Base-by-base conservation (phyloP, 2,888 invertebrate genomes). In the Sclerodermus sp. region DNA sequence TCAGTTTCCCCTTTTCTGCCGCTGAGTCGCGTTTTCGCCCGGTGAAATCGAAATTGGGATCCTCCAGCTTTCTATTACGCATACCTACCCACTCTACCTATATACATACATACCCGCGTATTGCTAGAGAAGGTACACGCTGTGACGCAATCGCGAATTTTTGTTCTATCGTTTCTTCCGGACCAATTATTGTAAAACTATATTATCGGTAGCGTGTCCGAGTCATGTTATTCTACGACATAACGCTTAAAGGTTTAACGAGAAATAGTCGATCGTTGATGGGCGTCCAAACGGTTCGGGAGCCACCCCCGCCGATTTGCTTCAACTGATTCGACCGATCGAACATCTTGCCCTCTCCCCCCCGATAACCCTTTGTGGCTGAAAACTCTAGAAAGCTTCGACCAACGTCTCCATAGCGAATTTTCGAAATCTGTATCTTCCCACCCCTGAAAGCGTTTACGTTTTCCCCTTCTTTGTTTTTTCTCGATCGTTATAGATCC, bases 121-220 rank as follows among this genome's bases (percentile, higher is more conserved):
- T 42, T 14, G 31, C 13, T 12, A 37, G 14, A 38, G 12, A 34
- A 13, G 10, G 10, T 6, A 34, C 14, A 38, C 17, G 14, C 17
- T n/a, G 5, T n/a, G 18, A 34, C n/a, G 9, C 32, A 41, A 42
- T 40, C 40, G 14, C 29, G 18, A 39, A 49, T 57, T 61, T 68
- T 52, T 56, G 62, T 66, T 67, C 60, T 66, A 69, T 64, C 59
- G 56, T 67, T 66, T 62, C 54, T 66, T 66, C 66, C 68, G 69
- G 71, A 70, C 70, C 72, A 71, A 73, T 66, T 67, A 55, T 60
- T 66, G 61, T 47, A 58, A 65, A 71, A 66, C 51, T 53, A 67
- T 59, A 55, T 48, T 63, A 64, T 61, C 53, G 58, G 47, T 68
- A 64, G 67, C 60, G 64, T 59, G 62, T 61, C 52, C 60, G 50